These are phyloP conservation scores for Triplophysa rosa DNA, from an alignment of 2,113 vertebrate genomes.

Conservation along the genomic window DNA sequence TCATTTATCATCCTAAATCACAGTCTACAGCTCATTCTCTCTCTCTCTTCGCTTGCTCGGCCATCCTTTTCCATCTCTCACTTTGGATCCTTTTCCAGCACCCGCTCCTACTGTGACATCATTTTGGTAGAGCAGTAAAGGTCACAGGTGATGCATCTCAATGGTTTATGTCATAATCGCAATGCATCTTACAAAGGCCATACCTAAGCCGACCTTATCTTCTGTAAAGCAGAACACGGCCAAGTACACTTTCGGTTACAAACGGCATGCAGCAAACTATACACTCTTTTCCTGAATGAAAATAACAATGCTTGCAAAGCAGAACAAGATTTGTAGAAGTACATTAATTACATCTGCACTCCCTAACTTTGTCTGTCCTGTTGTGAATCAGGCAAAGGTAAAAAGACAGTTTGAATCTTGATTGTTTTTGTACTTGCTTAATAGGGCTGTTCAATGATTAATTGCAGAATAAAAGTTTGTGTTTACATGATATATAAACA, in stretches of 20 bases:
- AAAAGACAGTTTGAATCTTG: too few species aligned
- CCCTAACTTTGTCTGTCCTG: too few species aligned
- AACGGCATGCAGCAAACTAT: neutral
- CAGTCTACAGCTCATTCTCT: neutral
- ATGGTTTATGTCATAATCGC: slow-evolving; percentile 12
- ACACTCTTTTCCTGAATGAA: neutral
- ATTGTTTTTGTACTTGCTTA: too few species aligned
- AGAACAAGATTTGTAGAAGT: too few species aligned
- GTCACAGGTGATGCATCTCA: slow-evolving; percentile 3
- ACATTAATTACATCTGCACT: too few species aligned
- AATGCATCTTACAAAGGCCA: neutral
- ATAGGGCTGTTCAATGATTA: too few species aligned
- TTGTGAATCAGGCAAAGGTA: too few species aligned
- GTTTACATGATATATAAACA: too few species aligned
- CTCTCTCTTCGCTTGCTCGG: neutral
- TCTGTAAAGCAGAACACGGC: neutral
- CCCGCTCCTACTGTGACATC: neutral
- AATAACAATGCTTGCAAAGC: neutral
- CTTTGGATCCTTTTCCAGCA: neutral
- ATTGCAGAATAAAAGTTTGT: too few species aligned
- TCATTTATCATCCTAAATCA: slow-evolving; percentile 49
- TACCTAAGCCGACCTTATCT: neutral
- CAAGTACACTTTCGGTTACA: neutral
- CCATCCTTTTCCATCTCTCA: neutral
- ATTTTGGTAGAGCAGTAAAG: slow-evolving; percentile 18